phyloP scores from a whole-genome alignment of 2,888 invertebrate species.

The Meiosimyza decipiens region DNA sequence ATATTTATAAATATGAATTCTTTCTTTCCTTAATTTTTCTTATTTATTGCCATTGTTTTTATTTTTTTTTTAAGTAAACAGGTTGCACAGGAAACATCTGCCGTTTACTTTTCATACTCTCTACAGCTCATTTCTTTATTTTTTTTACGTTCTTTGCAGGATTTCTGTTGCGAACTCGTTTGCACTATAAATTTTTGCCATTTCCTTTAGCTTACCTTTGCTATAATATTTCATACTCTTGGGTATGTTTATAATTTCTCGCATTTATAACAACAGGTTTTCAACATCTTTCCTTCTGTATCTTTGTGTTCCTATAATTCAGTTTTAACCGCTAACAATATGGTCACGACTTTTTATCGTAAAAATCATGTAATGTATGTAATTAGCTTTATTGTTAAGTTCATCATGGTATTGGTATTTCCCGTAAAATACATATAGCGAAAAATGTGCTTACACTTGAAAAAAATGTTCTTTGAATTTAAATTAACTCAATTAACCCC shows the following conservation, averaged over 20 bases:
- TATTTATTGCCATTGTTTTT: not conserved
- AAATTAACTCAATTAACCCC: not conserved
- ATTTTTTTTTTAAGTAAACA: not conserved
- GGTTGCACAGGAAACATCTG: conserved; percentile 11
- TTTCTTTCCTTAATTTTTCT: not conserved
- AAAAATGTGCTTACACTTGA: not conserved
- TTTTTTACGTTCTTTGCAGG: not conserved
- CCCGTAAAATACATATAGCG: not conserved
- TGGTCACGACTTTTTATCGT: too few species aligned
- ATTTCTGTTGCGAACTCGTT: not conserved
- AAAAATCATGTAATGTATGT: too few species aligned
- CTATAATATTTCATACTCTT: too few species aligned
- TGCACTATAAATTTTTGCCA: not conserved
- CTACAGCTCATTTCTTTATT: not conserved
- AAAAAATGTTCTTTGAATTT: not conserved
- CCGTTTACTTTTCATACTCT: not conserved
- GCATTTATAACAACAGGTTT: too few species aligned
- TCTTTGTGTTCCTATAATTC: too few species aligned
- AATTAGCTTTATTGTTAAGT: too few species aligned
- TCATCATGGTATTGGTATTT: too few species aligned
- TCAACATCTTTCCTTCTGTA: too few species aligned
- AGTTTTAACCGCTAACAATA: too few species aligned
- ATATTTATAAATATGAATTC: too few species aligned
- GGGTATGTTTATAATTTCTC: too few species aligned
- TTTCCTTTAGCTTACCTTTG: too few species aligned